Evolutionary conservation across 2,113 vertebrate genomes (phyloP).

Genomic region (Jacana jacana): DNA sequence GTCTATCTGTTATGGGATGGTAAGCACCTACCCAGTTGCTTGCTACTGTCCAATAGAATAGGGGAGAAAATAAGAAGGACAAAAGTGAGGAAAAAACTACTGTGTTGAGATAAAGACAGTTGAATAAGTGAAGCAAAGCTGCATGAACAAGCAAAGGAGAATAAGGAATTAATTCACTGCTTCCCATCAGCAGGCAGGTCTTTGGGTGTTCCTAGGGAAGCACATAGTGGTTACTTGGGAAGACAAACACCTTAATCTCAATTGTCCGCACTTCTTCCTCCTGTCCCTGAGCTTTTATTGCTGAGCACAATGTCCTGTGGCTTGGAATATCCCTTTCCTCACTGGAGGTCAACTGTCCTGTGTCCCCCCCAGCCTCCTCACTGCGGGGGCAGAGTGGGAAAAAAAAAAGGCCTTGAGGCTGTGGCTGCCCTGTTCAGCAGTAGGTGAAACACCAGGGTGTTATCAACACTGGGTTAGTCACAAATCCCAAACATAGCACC

Average conservation of each 20-base stretch:
- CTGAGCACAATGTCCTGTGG: neutral
- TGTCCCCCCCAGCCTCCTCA: accelerated
- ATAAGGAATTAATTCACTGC: neutral
- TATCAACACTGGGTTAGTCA: neutral
- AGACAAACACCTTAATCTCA: neutral
- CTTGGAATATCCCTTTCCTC: neutral
- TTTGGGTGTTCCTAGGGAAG: neutral
- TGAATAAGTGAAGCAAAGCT: neutral
- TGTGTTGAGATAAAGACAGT: neutral
- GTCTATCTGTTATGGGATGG: neutral
- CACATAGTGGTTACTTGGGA: neutral
- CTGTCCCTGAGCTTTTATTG: neutral
- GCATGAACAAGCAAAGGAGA: neutral
- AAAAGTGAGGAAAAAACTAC: neutral
- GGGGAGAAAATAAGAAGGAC: neutral
- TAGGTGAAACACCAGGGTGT: neutral
- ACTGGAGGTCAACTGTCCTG: neutral
- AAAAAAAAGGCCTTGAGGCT: neutral
- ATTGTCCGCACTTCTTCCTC: neutral
- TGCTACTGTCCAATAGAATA: accelerated
- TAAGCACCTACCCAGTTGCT: neutral
- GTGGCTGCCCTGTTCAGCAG: neutral
- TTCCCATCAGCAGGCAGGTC: neutral
- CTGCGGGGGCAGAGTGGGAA: neutral
- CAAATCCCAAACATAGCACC: neutral